These are phyloP conservation scores for Labeo rohita DNA, from an alignment of 2,113 vertebrate genomes.

Conservation along the genomic window DNA sequence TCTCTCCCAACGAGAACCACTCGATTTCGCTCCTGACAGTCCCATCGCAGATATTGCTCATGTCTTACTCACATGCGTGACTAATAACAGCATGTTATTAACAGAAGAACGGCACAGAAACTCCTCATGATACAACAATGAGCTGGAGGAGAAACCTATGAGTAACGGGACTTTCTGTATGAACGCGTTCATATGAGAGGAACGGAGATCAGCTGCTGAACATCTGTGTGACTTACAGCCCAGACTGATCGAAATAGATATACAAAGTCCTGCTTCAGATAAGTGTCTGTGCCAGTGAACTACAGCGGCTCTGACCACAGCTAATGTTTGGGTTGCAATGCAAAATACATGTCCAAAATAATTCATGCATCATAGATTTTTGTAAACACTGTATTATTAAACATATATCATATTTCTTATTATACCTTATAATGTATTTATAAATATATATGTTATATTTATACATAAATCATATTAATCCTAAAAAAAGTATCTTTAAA, in stretches of 20 bases:
- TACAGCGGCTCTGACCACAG: neutral
- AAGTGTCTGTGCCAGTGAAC: neutral
- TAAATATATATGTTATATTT: too few species aligned
- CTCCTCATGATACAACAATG: neutral
- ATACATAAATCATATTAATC: too few species aligned
- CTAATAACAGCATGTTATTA: neutral
- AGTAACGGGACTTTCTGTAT: constrained; percentile 1
- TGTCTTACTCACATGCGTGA: constrained; percentile 18
- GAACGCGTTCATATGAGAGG: neutral
- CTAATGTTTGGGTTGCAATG: neutral
- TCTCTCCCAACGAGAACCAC: neutral
- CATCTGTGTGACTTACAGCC: constrained; percentile 59
- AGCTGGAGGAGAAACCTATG: neutral
- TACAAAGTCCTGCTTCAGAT: constrained; percentile 19
- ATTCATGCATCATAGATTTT: neutral
- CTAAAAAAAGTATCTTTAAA: too few species aligned
- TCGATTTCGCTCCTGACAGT: constrained; percentile 13
- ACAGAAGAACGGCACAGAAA: neutral
- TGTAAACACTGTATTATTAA: neutral
- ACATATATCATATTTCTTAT: neutral
- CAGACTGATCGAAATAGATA: neutral
- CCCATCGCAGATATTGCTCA: neutral
- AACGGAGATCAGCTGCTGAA: constrained; percentile 66
- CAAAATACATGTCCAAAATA: neutral
- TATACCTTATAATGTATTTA: too few species aligned